Conservation (phyloP, 2,888 invertebrate genomes). For the Melitaea athalia region DNA sequence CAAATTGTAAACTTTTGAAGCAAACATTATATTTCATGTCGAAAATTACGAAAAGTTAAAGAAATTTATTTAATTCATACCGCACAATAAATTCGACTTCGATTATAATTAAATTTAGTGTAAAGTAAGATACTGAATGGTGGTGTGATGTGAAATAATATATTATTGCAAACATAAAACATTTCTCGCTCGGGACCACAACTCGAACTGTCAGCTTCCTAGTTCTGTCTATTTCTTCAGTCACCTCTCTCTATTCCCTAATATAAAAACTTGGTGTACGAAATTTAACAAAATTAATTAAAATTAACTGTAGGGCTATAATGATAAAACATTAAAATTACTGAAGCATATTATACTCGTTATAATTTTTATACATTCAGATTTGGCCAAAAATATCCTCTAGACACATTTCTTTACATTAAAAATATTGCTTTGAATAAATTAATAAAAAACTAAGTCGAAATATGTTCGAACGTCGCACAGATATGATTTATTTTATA, state of each 20-base stretch:
- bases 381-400: neutral
- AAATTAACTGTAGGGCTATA: neutral
- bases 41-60: slow-evolving; percentile 12
- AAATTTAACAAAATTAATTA: too few relatives aligned
- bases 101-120: slow-evolving; percentile 22
- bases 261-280: slow-evolving; percentile 10
- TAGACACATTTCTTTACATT: neutral
- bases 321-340: neutral
- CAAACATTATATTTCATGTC: slow-evolving; percentile 13
- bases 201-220: slow-evolving; percentile 20
- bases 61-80: slow-evolving; percentile 20
- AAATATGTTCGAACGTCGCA: neutral
- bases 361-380: neutral
- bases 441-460: neutral
- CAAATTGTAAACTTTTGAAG: slow-evolving; percentile 3
- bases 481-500: slow-evolving; percentile 6
- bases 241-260: slow-evolving; percentile 4
- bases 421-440: neutral
- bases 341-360: slow-evolving; percentile 1
- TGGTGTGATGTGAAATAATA: slow-evolving; percentile 52
- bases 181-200: slow-evolving; percentile 40
- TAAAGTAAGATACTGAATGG: slow-evolving; percentile 34
- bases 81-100: slow-evolving; percentile 32
- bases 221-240: slow-evolving; percentile 16
- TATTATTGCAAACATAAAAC: slow-evolving; percentile 20